These are phyloP conservation scores for Hemithea aestivaria DNA, from an alignment of 2,888 invertebrate genomes.

Conservation along the genomic window DNA sequence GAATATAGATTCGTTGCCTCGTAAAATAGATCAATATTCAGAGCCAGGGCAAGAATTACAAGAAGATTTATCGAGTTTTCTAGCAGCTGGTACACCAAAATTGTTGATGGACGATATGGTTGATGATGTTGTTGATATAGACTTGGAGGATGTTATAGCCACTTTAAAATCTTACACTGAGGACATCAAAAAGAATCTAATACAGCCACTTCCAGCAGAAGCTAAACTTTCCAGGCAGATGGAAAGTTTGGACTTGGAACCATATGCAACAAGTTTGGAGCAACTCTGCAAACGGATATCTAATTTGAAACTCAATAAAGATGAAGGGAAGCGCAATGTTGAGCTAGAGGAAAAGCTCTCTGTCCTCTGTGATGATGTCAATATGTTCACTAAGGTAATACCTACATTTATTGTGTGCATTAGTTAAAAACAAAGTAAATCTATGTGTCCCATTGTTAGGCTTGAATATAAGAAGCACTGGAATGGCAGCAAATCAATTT, in stretches of 20 bases:
- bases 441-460: no score
- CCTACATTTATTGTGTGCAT: conserved; percentile 1
- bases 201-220: conserved; percentile 24
- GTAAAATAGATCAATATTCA: conserved; percentile 18
- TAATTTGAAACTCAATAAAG: conserved; percentile 48
- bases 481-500: no score
- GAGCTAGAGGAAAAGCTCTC: conserved; percentile 56
- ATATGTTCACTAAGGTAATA: conserved; percentile 58
- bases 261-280: conserved; percentile 55
- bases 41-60: conserved; percentile 29
- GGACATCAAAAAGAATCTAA: conserved; percentile 49
- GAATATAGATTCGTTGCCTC: conserved; percentile 47
- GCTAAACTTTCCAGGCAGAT: conserved; percentile 25
- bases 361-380: conserved; percentile 55
- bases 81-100: conserved; percentile 50
- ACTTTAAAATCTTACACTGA: conserved; percentile 56
- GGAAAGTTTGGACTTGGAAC: conserved; percentile 45
- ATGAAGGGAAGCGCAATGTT: conserved; percentile 38
- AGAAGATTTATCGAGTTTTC: conserved; percentile 49
- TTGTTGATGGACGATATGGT: conserved; percentile 58
- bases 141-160: conserved; percentile 53
- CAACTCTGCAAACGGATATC: conserved; percentile 56
- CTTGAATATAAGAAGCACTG: no score
- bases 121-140: conserved; percentile 39
- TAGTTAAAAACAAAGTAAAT: no score